A percentile compares a stretch with the other conserved stretches of the same genome.
phyloP scores from a whole-genome alignment of 2,113 vertebrate species.

The Sorex fumeus region DNA sequence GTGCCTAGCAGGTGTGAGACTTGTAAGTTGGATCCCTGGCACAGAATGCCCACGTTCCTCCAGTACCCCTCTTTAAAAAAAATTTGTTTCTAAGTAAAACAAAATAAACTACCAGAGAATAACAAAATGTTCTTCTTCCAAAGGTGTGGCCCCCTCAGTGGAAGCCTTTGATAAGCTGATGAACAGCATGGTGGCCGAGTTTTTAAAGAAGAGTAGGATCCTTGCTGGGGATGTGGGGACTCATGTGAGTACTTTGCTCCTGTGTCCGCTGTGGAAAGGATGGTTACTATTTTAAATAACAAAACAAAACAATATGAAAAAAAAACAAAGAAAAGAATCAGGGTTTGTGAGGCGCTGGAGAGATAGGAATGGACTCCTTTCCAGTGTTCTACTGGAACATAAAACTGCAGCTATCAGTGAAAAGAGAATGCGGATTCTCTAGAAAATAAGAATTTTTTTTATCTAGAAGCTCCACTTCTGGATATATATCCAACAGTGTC shows the following conservation, averaged over 20 bases:
- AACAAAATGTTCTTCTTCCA: constrained; percentile 70
- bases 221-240: constrained; percentile 95
- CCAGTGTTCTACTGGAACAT: too few species aligned
- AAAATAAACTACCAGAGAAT: neutral
- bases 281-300: too few species aligned
- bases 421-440: neutral
- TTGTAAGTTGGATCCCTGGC: too few species aligned
- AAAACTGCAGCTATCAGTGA: neutral
- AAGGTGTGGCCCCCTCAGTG: constrained; percentile 91
- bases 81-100: too few species aligned
- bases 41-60: too few species aligned
- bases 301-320: too few species aligned
- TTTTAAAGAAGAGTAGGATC: constrained; percentile 92
- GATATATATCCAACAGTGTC: neutral
- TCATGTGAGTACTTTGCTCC: constrained; percentile 92
- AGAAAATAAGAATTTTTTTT: neutral
- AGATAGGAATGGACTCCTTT: neutral
- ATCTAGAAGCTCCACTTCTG: neutral
- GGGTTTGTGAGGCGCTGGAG: neutral
- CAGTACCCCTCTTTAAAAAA: too few species aligned
- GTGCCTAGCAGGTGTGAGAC: too few species aligned
- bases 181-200: constrained; percentile 92
- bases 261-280: neutral
- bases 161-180: constrained; percentile 95
- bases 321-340: neutral